These are phyloP conservation scores for Eublepharis macularius DNA, from an alignment of 2,113 vertebrate species.

Conservation along the genomic window DNA sequence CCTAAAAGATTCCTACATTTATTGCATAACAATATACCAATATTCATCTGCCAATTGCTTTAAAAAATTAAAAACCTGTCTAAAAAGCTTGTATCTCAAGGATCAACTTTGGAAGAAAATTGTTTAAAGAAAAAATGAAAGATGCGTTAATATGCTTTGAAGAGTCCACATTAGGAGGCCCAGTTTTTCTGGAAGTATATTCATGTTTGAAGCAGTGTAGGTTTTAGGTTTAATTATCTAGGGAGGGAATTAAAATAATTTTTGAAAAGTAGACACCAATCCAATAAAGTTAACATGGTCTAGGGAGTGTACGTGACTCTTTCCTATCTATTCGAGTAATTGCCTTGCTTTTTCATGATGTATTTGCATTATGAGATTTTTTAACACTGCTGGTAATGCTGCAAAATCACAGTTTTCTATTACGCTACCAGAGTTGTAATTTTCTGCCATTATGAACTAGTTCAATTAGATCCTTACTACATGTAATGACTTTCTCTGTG, in stretches of 20 bases:
- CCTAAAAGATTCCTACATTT: no score
- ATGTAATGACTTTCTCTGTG: slow-evolving; percentile 26
- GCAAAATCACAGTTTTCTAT: slow-evolving; percentile 18
- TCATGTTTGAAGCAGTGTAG: neutral
- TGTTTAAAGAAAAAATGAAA: no score
- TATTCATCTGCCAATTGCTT: no score
- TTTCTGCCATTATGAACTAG: slow-evolving; percentile 27
- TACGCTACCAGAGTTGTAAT: slow-evolving; percentile 38
- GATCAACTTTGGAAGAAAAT: no score
- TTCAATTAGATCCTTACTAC: slow-evolving; percentile 38
- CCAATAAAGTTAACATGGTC: neutral
- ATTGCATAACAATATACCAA: no score
- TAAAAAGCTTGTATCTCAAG: no score
- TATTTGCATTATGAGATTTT: slow-evolving; percentile 17
- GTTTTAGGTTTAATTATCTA: neutral
- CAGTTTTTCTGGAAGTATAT: neutral
- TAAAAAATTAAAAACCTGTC: no score
- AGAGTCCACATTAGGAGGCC: neutral
- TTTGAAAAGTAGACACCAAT: slow-evolving; percentile 30
- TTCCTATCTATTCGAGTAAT: slow-evolving; percentile 35
- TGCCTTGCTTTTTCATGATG: slow-evolving; percentile 16
- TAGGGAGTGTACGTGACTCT: neutral
- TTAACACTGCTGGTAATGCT: slow-evolving; percentile 34
- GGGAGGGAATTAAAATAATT: neutral
- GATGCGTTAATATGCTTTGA: neutral